Conservation (phyloP, 2,888 invertebrate genomes). For the Lissocephala sabroskyi region DNA sequence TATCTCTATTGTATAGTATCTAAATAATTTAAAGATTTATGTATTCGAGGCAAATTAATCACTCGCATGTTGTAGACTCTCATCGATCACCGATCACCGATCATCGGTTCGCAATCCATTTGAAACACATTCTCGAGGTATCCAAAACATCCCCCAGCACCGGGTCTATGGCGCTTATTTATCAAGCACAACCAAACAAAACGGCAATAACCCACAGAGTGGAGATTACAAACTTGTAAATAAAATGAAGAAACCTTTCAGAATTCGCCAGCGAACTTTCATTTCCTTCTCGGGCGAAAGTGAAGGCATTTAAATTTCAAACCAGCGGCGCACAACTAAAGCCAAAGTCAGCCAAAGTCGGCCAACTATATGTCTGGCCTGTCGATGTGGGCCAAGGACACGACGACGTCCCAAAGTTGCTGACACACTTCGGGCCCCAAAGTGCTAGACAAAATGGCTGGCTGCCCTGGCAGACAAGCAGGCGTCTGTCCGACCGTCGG, state of each 20-base stretch:
- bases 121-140: too few relatives aligned
- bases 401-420: slow-evolving; percentile 58
- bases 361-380: slow-evolving; percentile 30
- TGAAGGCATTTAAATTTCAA: slow-evolving; percentile 46
- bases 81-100: slow-evolving; percentile 31
- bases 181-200: slow-evolving; percentile 2
- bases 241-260: slow-evolving; percentile 14
- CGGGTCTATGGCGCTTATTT: neutral
- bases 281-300: too few relatives aligned
- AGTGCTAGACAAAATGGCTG: slow-evolving; percentile 58
- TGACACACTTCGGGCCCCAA: slow-evolving; percentile 60
- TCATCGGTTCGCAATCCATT: too few relatives aligned
- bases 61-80: slow-evolving; percentile 59
- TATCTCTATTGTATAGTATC: slow-evolving; percentile 36
- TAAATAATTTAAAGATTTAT: slow-evolving; percentile 56
- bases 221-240: slow-evolving; percentile 24
- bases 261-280: too few relatives aligned
- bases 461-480: slow-evolving; percentile 21
- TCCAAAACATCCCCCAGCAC: too few relatives aligned
- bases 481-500: slow-evolving; percentile 31
- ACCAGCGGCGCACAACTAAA: too few relatives aligned
- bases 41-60: slow-evolving; percentile 53
- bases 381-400: slow-evolving; percentile 56
- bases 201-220: slow-evolving; percentile 11
- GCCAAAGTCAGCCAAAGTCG: slow-evolving; percentile 35